Evolutionary conservation across 92 coral and sea anemone species (phyloP), one percentile per base, ranked within the genome.

Genomic region (Porites divaricata): DNA sequence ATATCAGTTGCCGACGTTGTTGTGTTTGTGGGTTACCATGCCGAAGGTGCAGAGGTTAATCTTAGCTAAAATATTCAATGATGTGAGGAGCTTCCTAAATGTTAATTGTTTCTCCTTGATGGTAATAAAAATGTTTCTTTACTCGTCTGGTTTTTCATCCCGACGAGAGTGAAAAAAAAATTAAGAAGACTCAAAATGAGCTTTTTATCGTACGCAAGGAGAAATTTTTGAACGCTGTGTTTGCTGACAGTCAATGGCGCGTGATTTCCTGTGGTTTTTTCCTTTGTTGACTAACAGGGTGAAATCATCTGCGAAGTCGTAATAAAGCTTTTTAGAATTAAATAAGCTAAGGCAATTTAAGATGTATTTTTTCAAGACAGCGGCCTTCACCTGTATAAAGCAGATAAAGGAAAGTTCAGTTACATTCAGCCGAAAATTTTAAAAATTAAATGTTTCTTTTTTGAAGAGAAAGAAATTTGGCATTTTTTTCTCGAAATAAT

Each of bases 1-100:
- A 22, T 65, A 25, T 65, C 70, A 23, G 6, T 65, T 4, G 53
- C 53, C 23, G 28, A 48, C 15, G 15, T 23, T 74, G 78, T 23
- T 53, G 63, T 54, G 61, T 74, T 56, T 74, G 63, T 71, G 78
- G 64, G 59, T 74, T 74, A 23, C 78, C 78, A 74, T 74, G 78
- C 78, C 78, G 64, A 74, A 74, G 63, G 21, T 23, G 25, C 41
- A 35, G 41, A 35, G 41, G 41, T 74, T 74, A 6, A 8, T 20
- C 13, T 13, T 53, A 20, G 78, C 22, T 21, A 11, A 54, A 54
- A 16, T 26, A n/a, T 49, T 4, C 63, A 8, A 35, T 22, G 78
- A 74, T 74, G 21, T 74, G 22, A 22, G 17, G 22, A 2, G 24
- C 20, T 45, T 70, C 48, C 21, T 13, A 54, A 22, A 13, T 35